A percentile compares a stretch with the other conserved stretches of the same genome.
phyloP scores from a whole-genome alignment of 2,888 invertebrate species.

The Antheraea yamamai region DNA sequence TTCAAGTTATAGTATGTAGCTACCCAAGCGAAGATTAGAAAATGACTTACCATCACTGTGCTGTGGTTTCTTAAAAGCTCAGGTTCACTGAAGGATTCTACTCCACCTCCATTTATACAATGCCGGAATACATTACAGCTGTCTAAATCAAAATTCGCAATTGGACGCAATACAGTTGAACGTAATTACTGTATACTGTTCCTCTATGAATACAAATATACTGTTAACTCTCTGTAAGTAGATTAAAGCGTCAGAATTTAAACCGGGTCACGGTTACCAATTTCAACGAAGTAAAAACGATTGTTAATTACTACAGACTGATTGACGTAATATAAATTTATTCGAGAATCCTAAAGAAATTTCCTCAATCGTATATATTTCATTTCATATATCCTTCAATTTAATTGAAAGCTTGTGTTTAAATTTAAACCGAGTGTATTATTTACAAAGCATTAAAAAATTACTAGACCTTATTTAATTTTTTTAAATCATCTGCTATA shows the following conservation, averaged over 20 bases:
- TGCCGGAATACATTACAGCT: background rate
- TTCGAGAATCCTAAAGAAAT: background rate
- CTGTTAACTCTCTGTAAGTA: background rate
- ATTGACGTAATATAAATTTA: background rate
- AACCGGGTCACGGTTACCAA: background rate
- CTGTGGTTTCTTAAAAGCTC: background rate
- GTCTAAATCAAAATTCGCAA: background rate
- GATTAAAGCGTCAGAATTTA: background rate
- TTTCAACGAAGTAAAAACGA: background rate
- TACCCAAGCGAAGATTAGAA: too few relatives aligned
- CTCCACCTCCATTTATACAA: background rate
- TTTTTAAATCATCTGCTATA: background rate
- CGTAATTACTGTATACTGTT: background rate
- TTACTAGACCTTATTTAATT: background rate
- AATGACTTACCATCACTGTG: too few relatives aligned
- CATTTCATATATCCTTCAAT: background rate
- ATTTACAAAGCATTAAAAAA: background rate
- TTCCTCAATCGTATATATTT: background rate
- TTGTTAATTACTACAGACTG: background rate
- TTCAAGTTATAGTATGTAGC: too few relatives aligned
- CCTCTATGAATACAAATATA: background rate
- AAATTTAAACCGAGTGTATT: background rate
- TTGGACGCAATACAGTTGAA: background rate
- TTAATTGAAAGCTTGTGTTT: background rate
- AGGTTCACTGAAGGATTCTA: background rate